Evolutionary conservation across 2,113 vertebrate genomes (phyloP).

Genomic region (Oryzias melastigma): DNA sequence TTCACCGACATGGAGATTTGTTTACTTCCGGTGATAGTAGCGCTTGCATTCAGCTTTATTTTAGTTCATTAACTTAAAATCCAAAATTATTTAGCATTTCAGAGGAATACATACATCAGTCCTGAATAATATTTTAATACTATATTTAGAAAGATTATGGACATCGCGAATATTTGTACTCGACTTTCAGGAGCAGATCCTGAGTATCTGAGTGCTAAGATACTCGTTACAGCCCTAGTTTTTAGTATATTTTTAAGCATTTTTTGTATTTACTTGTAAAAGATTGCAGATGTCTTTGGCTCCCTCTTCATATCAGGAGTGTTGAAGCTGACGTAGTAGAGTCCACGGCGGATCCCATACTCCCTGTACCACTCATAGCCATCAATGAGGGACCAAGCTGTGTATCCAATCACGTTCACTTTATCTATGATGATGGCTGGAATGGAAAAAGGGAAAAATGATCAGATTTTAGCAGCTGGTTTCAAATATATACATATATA

Average conservation of each 20-base stretch:
- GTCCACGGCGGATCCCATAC: slow-evolving; percentile 87
- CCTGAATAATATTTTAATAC: too few species aligned
- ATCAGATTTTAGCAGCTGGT: slow-evolving; percentile 1
- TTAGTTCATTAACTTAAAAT: too few species aligned
- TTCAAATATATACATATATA: not conserved
- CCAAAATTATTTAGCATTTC: too few species aligned
- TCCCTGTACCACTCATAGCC: slow-evolving; percentile 95
- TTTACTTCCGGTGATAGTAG: too few species aligned
- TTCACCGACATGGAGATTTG: too few species aligned
- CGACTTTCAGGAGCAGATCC: too few species aligned
- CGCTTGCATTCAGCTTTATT: too few species aligned
- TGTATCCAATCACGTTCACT: slow-evolving; percentile 92
- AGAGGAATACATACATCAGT: too few species aligned
- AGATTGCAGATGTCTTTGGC: slow-evolving; percentile 91
- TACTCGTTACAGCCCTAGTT: too few species aligned
- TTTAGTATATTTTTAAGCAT: not conserved
- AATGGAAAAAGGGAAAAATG: slow-evolving; percentile 6
- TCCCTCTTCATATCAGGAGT: slow-evolving; percentile 86
- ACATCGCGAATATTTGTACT: too few species aligned
- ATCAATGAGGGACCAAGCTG: slow-evolving; percentile 94
- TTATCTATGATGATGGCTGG: slow-evolving; percentile 86
- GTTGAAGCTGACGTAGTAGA: slow-evolving; percentile 94
- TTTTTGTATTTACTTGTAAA: slow-evolving; percentile 77
- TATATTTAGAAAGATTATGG: too few species aligned
- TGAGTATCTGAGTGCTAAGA: too few species aligned